Conservation (phyloP, 2,113 vertebrate species). For the Pontoporia blainvillei region DNA sequence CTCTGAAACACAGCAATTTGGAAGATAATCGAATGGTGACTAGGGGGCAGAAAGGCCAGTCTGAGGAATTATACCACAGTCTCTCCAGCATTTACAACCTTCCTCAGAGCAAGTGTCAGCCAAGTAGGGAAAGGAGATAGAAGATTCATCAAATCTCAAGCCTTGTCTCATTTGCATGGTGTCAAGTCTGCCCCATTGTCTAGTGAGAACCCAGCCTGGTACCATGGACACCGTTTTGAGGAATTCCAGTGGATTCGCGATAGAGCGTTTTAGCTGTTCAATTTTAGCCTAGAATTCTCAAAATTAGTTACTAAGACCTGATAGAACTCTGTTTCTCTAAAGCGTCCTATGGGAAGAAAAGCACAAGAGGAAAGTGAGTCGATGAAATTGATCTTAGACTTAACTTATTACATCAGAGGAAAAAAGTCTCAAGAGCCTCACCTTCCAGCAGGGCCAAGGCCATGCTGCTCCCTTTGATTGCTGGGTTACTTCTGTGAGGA, state of each 20-base stretch:
- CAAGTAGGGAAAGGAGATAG: slow-evolving; percentile 89
- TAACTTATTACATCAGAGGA: neutral
- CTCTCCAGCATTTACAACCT: slow-evolving; percentile 99
- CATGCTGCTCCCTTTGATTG: slow-evolving; percentile 49
- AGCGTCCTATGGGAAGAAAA: neutral
- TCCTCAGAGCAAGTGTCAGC: slow-evolving; percentile 96
- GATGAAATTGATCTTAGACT: slow-evolving; percentile 41
- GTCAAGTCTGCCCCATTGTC: slow-evolving; percentile 85
- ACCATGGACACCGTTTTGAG: slow-evolving; percentile 70
- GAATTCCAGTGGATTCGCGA: slow-evolving; percentile 70
- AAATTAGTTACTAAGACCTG: slow-evolving; percentile 62
- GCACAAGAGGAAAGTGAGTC: neutral
- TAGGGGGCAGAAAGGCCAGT: slow-evolving; percentile 99
- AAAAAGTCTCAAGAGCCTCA: slow-evolving; percentile 68
- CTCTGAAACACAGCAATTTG: slow-evolving; percentile 99
- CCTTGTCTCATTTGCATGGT: slow-evolving; percentile 87
- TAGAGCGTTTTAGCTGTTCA: slow-evolving; percentile 70
- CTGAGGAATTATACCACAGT: slow-evolving; percentile 99
- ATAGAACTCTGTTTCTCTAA: slow-evolving; percentile 42
- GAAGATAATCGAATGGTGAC: slow-evolving; percentile 99
- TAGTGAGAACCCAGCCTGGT: slow-evolving; percentile 78
- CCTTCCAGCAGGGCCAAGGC: slow-evolving; percentile 79
- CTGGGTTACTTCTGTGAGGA: slow-evolving; percentile 71
- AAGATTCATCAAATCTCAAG: slow-evolving; percentile 95
- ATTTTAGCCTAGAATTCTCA: slow-evolving; percentile 59